Conservation (phyloP, 2,113 vertebrate species). For the human (Homo sapiens) region DNA sequence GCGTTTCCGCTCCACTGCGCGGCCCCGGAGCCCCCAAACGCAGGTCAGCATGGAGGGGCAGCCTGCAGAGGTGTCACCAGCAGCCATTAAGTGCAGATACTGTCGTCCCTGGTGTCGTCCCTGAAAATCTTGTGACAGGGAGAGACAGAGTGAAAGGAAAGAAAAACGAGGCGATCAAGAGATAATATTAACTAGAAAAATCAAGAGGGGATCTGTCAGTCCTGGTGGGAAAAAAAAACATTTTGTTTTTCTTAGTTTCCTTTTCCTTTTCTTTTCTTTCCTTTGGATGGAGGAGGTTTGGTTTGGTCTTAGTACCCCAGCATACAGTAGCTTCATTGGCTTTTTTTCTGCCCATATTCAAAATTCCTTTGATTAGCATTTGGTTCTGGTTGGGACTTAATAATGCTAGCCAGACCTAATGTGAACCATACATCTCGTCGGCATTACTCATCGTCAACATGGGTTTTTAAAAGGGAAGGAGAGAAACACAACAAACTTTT, state of each 20-base stretch:
- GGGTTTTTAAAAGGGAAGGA: neutral
- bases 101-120: neutral
- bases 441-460: rapidly evolving
- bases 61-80: rapidly evolving
- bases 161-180: neutral
- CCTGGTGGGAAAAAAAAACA: no score
- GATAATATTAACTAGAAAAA: neutral
- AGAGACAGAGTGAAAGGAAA: neutral
- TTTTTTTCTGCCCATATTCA: neutral
- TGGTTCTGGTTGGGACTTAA: neutral
- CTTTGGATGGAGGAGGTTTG: neutral
- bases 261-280: neutral
- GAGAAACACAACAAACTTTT: neutral
- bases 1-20: neutral
- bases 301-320: neutral
- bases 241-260: neutral
- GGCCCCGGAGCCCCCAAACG: rapidly evolving
- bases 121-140: neutral
- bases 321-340: neutral
- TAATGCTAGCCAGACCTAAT: neutral
- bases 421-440: rapidly evolving
- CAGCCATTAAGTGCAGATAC: rapidly evolving
- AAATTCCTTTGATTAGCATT: neutral
- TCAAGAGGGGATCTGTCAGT: neutral
- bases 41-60: neutral